A percentile compares a stretch with the other conserved stretches of the same genome.
Evolutionary conservation across 2,797 vertebrate species (phyloP).

Genomic region (Naso thynnoides): DNA sequence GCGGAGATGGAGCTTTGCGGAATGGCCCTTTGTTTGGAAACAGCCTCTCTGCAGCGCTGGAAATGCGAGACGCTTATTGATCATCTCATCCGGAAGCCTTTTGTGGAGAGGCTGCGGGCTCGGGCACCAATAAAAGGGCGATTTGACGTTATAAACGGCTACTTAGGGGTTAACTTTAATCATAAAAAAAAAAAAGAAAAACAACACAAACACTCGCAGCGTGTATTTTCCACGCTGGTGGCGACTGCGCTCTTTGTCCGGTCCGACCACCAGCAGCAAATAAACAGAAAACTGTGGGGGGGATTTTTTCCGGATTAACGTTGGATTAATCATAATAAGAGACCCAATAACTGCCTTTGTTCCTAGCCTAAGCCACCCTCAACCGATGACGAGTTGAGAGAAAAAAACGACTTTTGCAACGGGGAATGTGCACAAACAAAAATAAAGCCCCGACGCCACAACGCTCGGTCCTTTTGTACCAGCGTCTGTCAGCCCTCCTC

Average conservation of each 20-base stretch:
- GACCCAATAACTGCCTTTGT: slow-evolving; percentile 79
- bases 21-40: slow-evolving; percentile 84
- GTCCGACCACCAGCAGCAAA: slow-evolving; percentile 77
- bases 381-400: slow-evolving; percentile 36
- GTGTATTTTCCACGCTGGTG: slow-evolving; percentile 55
- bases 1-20: slow-evolving; percentile 67
- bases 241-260: slow-evolving; percentile 85
- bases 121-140: slow-evolving; percentile 33
- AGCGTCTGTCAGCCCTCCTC: slow-evolving; percentile 74
- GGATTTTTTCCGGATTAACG: slow-evolving; percentile 78
- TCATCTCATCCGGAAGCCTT: slow-evolving; percentile 81
- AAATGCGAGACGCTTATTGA: slow-evolving; percentile 83
- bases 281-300: slow-evolving; percentile 83
- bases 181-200: too few relatives aligned
- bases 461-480: slow-evolving; percentile 77
- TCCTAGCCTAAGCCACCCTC: slow-evolving; percentile 48
- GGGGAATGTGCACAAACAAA: slow-evolving; percentile 39
- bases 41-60: slow-evolving; percentile 78
- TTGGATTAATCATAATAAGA: slow-evolving; percentile 82
- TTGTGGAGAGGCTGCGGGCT: slow-evolving; percentile 74
- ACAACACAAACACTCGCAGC: slow-evolving; percentile 29
- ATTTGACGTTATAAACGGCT: slow-evolving; percentile 26
- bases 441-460: slow-evolving; percentile 63
- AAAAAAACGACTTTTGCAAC: slow-evolving; percentile 65
- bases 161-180: slow-evolving; percentile 31